Evolutionary conservation across 2,888 invertebrate genomes (phyloP), one percentile per base, ranked within the genome.

Genomic region (Seira ritae): DNA sequence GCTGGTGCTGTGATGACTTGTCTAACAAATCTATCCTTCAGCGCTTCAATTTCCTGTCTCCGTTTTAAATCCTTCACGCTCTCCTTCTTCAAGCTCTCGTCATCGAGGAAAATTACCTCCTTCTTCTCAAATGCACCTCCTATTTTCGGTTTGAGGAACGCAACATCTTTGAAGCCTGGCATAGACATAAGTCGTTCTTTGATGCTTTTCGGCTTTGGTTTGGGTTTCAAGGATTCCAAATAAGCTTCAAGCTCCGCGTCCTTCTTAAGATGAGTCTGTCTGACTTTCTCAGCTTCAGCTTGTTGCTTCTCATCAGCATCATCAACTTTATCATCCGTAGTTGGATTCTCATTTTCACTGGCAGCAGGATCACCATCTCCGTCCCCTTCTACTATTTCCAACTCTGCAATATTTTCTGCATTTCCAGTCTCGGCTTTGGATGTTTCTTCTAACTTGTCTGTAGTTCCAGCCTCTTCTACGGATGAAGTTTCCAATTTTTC

Each of bases 11-110:
- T 92, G 8, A 60, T 69, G n/a, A 66, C 65, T 89, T 96, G 96
- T 89, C 94, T 93, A 50, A 94, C 91, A 90, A 95, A 95, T 85
- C 95, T 92, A 87, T 95, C 92, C 90, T 95, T 93, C 42, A 97
- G 92, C 78, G 93, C 91, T 85, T 93, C 92, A 6, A 96, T 92
- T 10, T 94, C 95, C 31, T 90, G 89, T 23, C 86, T 86, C 1
- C 65, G 66, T 60, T 80, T 80, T 1, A 22, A 8, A 15, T 76
- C 60, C 66, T 92, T 92, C 3, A 93, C 87, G 84, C 90, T 89
- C 12, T 88, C 89, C 84, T 92, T 91, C 10, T 19, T 15, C 86
- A 74, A 90, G 24, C 91, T 90, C 0, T 92, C 92, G 1, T 92
- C 92, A 84, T 94, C 93, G 50, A 95, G 90, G 90, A 94, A 93